Conservation (phyloP, 2,888 invertebrate species). For the Clistopyga incitator region DNA sequence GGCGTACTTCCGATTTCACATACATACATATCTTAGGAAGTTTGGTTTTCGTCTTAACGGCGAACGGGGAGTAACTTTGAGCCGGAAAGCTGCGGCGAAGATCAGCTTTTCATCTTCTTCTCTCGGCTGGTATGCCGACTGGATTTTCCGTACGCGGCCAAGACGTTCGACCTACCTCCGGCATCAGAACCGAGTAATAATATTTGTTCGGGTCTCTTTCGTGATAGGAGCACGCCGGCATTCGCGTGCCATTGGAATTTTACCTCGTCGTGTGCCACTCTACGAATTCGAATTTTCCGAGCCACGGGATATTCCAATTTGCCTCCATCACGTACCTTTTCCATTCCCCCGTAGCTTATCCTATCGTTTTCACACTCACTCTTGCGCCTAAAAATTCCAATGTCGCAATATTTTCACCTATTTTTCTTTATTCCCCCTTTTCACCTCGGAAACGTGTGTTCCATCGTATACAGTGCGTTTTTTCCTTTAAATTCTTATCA, state of each 20-base stretch:
- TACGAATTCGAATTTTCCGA: conserved; percentile 58
- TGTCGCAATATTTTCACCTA: background rate
- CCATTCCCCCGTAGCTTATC: conserved; percentile 16
- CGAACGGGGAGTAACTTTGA: conserved; percentile 27
- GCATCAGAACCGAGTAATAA: conserved; percentile 30
- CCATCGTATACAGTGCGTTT: background rate
- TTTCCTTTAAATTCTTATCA: background rate
- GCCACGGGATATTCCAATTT: conserved; percentile 56
- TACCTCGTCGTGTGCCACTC: background rate
- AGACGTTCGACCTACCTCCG: conserved; percentile 16
- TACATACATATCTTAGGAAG: conserved; percentile 40
- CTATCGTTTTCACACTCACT: background rate
- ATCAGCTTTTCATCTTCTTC: conserved; percentile 25
- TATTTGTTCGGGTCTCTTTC: conserved; percentile 45
- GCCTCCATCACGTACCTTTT: conserved; percentile 26
- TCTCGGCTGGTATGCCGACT: background rate
- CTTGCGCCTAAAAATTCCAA: background rate
- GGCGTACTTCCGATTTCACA: conserved; percentile 24
- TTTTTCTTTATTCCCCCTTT: too few relatives aligned
- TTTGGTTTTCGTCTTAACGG: conserved; percentile 30
- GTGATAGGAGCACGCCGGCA: conserved; percentile 25
- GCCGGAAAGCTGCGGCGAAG: conserved; percentile 20
- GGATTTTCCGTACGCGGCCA: background rate
- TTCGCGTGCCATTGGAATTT: conserved; percentile 28
- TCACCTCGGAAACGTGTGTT: too few relatives aligned